Base-by-base conservation (phyloP, 1,140 invertebrate genomes). In the Panagrolaimus sp. region DNA sequence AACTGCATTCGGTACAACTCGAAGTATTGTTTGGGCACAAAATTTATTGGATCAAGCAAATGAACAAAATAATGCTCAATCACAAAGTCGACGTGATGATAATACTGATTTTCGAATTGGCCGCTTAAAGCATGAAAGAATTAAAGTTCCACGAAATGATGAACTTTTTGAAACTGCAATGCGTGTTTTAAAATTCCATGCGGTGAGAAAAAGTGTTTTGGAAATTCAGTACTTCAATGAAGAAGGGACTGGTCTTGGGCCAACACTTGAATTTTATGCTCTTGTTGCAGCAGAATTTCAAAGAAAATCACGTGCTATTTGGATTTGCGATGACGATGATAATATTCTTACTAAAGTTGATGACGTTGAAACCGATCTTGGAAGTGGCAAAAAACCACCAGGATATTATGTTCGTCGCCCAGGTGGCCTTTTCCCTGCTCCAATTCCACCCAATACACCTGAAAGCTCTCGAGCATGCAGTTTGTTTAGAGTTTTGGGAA, bases 171-270 rank as follows among this genome's bases (percentile, higher is more conserved):
- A 93, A 63, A 96, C 92, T 89, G 94, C 93, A 25, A 90, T 94
- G 83, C 91, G 96, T 77, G 90, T 96, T 25, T 92, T 96, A 90
- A 89, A 89, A 77, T 88, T 92, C 62, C 95, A 98, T 85, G 90
- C 92, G 47, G 88, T 88, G 57, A 88, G 93, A 11, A 98, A 98
- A 84, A 91, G 92, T 25, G 92, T 98, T 57, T 85, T 98, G 14
- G 95, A 98, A 85, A 88, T 98, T 72, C 93, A 97, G 84, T 99
- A 98, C 83, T 87, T 89, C 47, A 91, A 91, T 61, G 96, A 98
- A 85, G 94, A 98, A 85, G 96, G 96, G 48, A 98, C 96, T 11
- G 96, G 96, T 13, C 86, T 98, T n/a, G 96, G 96, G 0, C 96
- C 96, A 1, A 98, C 95, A 5, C 84, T 99, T 14, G 96, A 98